Base-by-base conservation (phyloP, 1,140 invertebrate genomes). In the Drosophila tropicalis region DNA sequence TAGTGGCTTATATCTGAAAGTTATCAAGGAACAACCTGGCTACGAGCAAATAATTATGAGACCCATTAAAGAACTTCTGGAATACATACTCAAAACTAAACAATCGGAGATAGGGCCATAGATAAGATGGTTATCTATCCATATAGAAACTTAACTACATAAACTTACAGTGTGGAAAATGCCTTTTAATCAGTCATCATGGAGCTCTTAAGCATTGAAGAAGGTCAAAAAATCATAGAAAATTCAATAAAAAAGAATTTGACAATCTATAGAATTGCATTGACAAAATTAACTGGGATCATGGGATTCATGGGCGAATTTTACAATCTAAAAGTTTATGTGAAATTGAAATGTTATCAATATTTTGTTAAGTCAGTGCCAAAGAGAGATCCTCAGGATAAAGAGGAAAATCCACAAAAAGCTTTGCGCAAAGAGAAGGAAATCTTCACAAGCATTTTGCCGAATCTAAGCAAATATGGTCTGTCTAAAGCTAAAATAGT, bases 31-130 rank as follows among this genome's bases (percentile, higher is more conserved):
- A 5, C 86, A 91, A 34, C 65, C 78, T 0, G 81, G 69, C 7
- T 91, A 91, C 44, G 74, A 79, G 17, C 51, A 81, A 13, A 80
- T 57, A 5, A 80, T 91, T 13, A 76, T 91, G 77, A 44, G 47
- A 9, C 80, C 90, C 7, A 57, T 90, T 15, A 70, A 69, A 13
- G 78, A 89, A 12, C 58, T 91, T 0, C 47, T 91, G 13, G 81
- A 91, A 47, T 85, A 85, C 72, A 70, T 87, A 34, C 3, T 51
- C 34, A 9, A 12, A 47, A 19, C 6, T 2, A 17, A 19, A 47
- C 44, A 47, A 51, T 51, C 17, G 12, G 19, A 51, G 17, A 51
- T 22, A 17, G 7, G 1, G 2, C 9, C 7, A 19, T 2, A 19
- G 44, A 51, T 51, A 51, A 22, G 10, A 19, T 51, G 10, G 7